Evolutionary conservation across 1,140 invertebrate species (phyloP).

Genomic region (Lethrus apterus): DNA sequence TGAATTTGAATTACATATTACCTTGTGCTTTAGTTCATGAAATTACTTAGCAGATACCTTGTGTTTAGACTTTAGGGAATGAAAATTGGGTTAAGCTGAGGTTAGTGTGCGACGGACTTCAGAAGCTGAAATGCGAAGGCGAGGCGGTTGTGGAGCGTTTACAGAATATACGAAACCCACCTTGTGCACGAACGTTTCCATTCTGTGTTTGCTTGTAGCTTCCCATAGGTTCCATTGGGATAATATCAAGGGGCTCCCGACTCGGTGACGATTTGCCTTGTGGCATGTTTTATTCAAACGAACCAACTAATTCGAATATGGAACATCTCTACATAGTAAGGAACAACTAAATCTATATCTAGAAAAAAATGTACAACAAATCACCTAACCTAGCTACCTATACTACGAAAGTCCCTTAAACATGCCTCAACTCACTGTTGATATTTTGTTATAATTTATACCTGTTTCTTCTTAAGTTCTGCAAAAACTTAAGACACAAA

Average conservation of each 20-base stretch:
- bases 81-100: neutral
- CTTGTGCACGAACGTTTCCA: conserved; percentile 32
- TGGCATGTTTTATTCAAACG: conserved; percentile 7
- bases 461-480: too few relatives aligned
- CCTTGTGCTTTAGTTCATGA: neutral
- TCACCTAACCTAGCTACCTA: too few relatives aligned
- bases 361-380: neutral
- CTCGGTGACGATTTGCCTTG: conserved; percentile 8
- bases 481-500: neutral
- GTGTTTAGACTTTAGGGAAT: too few relatives aligned
- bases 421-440: neutral
- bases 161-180: conserved; percentile 26
- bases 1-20: neutral
- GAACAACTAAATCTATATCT: conserved; percentile 2
- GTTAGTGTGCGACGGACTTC: neutral
- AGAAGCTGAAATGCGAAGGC: conserved; percentile 4
- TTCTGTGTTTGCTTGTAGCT: conserved; percentile 38
- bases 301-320: conserved; percentile 2
- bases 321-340: conserved; percentile 3
- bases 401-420: neutral
- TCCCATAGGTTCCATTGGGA: conserved; percentile 36
- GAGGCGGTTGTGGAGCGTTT: conserved; percentile 20
- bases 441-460: too few relatives aligned
- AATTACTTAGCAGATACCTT: neutral
- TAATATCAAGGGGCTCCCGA: conserved; percentile 23